Percentiles rank a stretch among this genome's conserved stretches.
These are phyloP conservation scores for Oscheius sp. DNA, from an alignment of 1,140 invertebrate species.

Conservation along the genomic window DNA sequence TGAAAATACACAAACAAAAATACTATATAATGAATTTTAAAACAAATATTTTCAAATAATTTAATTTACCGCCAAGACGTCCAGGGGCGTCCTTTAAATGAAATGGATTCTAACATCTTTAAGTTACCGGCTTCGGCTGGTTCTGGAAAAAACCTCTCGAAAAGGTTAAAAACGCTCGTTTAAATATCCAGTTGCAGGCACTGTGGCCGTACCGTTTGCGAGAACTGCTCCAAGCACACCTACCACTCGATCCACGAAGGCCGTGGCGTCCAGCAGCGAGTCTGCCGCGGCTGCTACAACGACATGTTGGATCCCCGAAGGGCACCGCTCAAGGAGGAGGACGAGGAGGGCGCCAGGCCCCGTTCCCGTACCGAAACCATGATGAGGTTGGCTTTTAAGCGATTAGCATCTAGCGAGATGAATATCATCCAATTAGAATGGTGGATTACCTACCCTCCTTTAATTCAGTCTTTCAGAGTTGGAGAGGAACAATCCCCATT, in stretches of 20 bases:
- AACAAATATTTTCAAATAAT: background rate
- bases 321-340: constrained; percentile 1
- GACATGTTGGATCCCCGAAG: background rate
- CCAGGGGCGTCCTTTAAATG: background rate
- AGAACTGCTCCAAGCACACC: background rate
- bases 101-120: background rate
- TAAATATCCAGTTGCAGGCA: too few relatives aligned
- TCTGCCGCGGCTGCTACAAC: background rate
- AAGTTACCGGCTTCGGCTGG: background rate
- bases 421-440: too few relatives aligned
- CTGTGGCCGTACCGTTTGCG: background rate
- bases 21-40: background rate
- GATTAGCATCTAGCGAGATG: too few relatives aligned
- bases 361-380: background rate
- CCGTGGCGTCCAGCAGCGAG: background rate
- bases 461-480: too few relatives aligned
- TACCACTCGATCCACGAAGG: background rate
- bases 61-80: background rate
- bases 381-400: too few relatives aligned
- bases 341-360: background rate
- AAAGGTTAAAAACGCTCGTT: too few relatives aligned
- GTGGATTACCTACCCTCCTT: too few relatives aligned
- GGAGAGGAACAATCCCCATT: too few relatives aligned
- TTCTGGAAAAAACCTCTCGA: background rate
- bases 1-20: too few relatives aligned